Conservation (phyloP, 2,888 invertebrate genomes). For the Papilio elwesi region DNA sequence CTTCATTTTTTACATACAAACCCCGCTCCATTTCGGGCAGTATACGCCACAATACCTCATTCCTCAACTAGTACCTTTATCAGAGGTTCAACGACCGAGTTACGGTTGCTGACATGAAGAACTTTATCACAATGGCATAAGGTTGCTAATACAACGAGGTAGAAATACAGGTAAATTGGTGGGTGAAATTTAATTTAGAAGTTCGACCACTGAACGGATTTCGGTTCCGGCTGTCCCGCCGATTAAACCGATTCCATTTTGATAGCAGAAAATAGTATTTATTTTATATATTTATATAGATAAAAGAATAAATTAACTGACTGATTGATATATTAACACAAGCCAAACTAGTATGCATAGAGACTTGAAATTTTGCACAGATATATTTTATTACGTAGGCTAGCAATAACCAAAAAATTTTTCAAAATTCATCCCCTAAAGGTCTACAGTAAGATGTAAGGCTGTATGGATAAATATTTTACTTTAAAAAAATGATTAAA, state of each 20-base stretch:
- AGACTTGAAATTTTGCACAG: too few species aligned
- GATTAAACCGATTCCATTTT: slow-evolving; percentile 28
- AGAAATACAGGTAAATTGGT: neutral
- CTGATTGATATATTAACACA: too few species aligned
- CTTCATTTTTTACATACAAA: neutral
- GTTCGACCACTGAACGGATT: slow-evolving; percentile 24
- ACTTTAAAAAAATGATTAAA: too few species aligned
- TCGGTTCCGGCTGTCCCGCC: slow-evolving; percentile 25
- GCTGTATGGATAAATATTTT: too few species aligned
- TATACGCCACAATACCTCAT: neutral
- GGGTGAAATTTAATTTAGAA: slow-evolving; percentile 18
- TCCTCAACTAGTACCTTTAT: slow-evolving; percentile 1
- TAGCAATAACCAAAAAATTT: too few species aligned
- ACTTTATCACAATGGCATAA: neutral
- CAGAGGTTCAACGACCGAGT: neutral
- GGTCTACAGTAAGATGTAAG: too few species aligned
- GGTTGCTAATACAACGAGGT: neutral
- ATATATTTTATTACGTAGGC: too few species aligned
- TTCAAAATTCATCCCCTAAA: too few species aligned
- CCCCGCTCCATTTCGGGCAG: slow-evolving; percentile 1
- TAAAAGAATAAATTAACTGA: too few species aligned
- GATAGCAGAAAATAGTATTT: slow-evolving; percentile 10
- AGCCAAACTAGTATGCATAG: too few species aligned
- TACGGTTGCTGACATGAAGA: neutral
- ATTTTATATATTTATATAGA: neutral